These are phyloP conservation scores for Marmota flaviventris DNA, from an alignment of 2,113 vertebrate genomes.

Conservation along the genomic window DNA sequence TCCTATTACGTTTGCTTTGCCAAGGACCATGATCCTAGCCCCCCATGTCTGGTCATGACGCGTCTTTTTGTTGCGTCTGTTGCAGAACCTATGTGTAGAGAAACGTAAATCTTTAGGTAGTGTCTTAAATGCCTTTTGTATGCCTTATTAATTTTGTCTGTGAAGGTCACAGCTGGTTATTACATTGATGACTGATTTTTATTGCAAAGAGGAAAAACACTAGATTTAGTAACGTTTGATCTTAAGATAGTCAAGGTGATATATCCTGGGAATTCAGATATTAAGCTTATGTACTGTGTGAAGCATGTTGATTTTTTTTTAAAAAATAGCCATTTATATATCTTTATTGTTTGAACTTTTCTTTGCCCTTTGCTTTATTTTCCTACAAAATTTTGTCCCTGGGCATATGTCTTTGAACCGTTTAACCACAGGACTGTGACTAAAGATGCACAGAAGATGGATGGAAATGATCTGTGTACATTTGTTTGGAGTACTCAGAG, in stretches of 20 bases:
- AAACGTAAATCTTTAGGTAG: neutral
- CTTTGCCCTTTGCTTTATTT: neutral
- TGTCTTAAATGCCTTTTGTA: neutral
- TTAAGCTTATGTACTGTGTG: neutral
- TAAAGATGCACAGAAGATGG: neutral
- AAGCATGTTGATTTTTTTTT: neutral
- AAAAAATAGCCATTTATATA: neutral
- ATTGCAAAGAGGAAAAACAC: constrained; percentile 64
- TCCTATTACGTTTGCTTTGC: neutral
- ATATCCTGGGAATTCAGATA: neutral
- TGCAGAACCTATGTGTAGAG: neutral
- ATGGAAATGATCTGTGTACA: neutral
- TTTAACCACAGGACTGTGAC: neutral
- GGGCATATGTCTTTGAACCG: neutral
- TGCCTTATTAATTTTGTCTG: constrained; percentile 46
- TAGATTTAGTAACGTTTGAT: constrained; percentile 47
- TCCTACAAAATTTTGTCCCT: constrained; percentile 6
- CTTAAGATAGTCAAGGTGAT: neutral
- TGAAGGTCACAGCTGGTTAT: constrained; percentile 63
- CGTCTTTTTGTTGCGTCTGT: constrained; percentile 45
- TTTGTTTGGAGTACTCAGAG: constrained; percentile 39
- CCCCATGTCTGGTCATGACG: neutral
- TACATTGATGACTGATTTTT: constrained; percentile 65
- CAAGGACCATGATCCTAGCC: neutral
- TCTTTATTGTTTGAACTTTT: constrained; percentile 40